These are phyloP conservation scores for Antigone vipio DNA, from an alignment of 2,113 vertebrate species.

Conservation along the genomic window DNA sequence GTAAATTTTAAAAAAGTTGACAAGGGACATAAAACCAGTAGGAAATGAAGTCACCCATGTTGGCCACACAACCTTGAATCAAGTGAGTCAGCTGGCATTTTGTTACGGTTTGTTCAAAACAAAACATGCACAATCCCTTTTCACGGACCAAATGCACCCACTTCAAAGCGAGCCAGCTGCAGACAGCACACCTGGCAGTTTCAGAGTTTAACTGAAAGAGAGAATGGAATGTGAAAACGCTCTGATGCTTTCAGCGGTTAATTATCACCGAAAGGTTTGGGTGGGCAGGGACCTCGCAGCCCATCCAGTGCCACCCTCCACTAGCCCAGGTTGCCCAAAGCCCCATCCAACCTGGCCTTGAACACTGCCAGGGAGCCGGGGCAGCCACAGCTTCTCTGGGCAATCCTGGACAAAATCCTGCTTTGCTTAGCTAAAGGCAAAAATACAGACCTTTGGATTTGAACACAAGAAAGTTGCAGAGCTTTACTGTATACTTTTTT, in stretches of 20 bases:
- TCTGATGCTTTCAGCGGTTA: not conserved
- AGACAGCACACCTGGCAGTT: not conserved
- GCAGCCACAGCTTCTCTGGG: rapidly evolving
- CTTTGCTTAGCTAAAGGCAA: not conserved
- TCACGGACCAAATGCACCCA: not conserved
- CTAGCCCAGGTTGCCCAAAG: rapidly evolving
- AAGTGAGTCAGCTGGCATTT: not conserved
- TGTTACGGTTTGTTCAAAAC: not conserved
- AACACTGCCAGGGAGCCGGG: not conserved
- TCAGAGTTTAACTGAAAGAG: not conserved
- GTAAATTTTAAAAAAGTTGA: not conserved
- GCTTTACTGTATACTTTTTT: not conserved
- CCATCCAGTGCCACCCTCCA: rapidly evolving
- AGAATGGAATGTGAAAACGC: not conserved
- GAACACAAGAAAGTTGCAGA: not conserved
- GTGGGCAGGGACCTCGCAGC: not conserved
- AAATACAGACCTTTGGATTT: not conserved
- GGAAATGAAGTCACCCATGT: not conserved
- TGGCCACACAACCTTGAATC: not conserved
- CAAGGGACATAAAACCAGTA: not conserved
- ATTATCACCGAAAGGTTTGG: rapidly evolving
- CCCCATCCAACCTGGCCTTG: not conserved
- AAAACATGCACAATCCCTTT: not conserved
- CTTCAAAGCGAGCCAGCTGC: not conserved
- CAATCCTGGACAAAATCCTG: not conserved